Evolutionary conservation across 2,888 invertebrate genomes (phyloP).

Genomic region (Blera fallax): DNA sequence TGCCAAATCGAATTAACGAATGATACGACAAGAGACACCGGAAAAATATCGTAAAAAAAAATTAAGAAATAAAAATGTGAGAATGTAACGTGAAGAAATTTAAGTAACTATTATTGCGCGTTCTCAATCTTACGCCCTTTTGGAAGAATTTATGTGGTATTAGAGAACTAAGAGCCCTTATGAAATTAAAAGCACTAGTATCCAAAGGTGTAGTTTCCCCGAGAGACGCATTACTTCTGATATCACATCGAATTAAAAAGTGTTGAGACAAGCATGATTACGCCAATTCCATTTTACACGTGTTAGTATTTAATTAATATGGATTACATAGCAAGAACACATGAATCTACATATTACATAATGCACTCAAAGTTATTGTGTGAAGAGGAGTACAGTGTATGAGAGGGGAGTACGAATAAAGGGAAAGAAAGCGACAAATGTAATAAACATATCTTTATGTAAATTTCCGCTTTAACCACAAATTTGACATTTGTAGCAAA

Average conservation of each 20-base stretch:
- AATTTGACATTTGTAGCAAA: no score
- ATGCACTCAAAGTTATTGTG: no score
- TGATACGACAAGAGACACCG: not conserved
- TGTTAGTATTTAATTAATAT: not conserved
- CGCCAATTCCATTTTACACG: not conserved
- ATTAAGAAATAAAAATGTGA: not conserved
- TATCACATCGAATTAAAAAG: not conserved
- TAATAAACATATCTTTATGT: no score
- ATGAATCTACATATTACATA: no score
- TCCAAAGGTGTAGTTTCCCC: not conserved
- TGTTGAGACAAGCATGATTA: not conserved
- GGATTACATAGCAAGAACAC: no score
- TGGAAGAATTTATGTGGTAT: not conserved
- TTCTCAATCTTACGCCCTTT: not conserved
- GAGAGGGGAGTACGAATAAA: no score
- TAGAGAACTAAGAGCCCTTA: not conserved
- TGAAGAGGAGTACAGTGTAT: no score
- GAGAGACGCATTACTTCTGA: not conserved
- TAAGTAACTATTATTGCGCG: not conserved
- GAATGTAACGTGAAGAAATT: not conserved
- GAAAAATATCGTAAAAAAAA: not conserved
- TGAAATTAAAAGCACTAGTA: not conserved
- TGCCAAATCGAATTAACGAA: conserved; percentile 8
- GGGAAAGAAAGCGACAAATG: no score
- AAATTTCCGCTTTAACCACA: no score